Evolutionary conservation across 2,888 invertebrate species (phyloP), one percentile per base, ranked within the genome.

Genomic region (Drosophila paracracens): DNA sequence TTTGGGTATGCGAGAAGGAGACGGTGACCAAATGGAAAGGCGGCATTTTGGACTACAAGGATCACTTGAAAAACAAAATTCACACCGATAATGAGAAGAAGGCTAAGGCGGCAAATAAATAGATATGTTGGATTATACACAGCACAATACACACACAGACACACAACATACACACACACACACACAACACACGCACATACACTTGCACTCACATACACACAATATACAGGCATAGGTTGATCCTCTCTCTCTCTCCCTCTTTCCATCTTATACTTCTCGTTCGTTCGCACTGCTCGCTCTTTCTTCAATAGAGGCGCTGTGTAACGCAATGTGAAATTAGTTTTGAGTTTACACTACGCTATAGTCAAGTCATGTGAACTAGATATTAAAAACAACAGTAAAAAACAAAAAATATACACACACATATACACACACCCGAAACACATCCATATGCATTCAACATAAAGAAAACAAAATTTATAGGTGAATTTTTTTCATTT

Each of bases 1-100:
- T 99, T 93, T 99, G 99, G 99, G 97, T 99, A 52, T 99, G 99
- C 93, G 99, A 99, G 93, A 97, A 99, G 79, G 97, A 97, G 90
- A 96, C 97, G 6, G 97, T 98, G 63, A 99, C 98, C 33, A 99
- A 99, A 94, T 99, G 99, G 99, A 96, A 97, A 82, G 99, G 99
- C 21, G 97, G 97, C 91, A 99, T 99, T 94, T 95, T 98, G 90
- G 95, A 96, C 74, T 99, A 99, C 94, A 99, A 99, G 94, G 97
- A 98, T 91, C 97, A 97, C 92, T 95, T 99, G 80, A 97, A 98
- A 92, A 95, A 95, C 69, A 97, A 97, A 93, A 97, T 99, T 88
- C 93, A 96, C 54, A 97, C 97, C 66, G 93, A 93, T 36, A 91
- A 91, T 68, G 91, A 91, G 40, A 88, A 77, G 75, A 92, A 91